phyloP scores from a whole-genome alignment of 1,140 invertebrate species.

The Tetragonula clypearis region DNA sequence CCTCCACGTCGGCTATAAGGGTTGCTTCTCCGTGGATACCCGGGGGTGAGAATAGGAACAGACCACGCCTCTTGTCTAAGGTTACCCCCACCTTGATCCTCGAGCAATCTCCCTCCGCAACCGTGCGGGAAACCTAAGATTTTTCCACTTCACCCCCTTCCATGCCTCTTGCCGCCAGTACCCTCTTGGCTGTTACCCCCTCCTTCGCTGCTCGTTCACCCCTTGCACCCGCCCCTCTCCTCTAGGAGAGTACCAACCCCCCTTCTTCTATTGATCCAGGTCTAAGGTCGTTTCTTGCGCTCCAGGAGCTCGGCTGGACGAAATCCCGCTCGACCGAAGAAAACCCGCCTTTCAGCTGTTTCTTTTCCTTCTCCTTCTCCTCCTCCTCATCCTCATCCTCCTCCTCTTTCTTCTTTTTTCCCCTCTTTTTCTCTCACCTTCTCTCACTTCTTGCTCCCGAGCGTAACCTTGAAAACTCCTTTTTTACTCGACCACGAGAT shows the following conservation, averaged over 20 bases:
- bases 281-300: slow-evolving; percentile 78
- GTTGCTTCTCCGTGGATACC: slow-evolving; percentile 67
- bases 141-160: slow-evolving; percentile 75
- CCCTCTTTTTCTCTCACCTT: not conserved
- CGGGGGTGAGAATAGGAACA: slow-evolving; percentile 67
- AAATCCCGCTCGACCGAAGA: slow-evolving; percentile 54
- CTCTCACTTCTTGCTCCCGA: slow-evolving; percentile 18
- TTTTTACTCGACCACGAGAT: slow-evolving; percentile 32
- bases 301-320: slow-evolving; percentile 61
- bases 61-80: slow-evolving; percentile 82
- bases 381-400: not conserved
- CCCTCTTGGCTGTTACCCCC: slow-evolving; percentile 63
- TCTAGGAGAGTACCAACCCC: slow-evolving; percentile 59
- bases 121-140: slow-evolving; percentile 75
- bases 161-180: slow-evolving; percentile 57
- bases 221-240: slow-evolving; percentile 64
- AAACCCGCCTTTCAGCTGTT: slow-evolving; percentile 40
- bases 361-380: slow-evolving; percentile 21
- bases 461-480: slow-evolving; percentile 60
- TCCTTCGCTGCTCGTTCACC: slow-evolving; percentile 42
- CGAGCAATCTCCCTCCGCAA: slow-evolving; percentile 59
- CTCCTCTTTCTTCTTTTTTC: slow-evolving; percentile 14
- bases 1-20: slow-evolving; percentile 63
- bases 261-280: slow-evolving; percentile 78
- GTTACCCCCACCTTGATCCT: slow-evolving; percentile 73